Base-by-base conservation (phyloP, 2,888 invertebrate genomes). In the Cryptocephalus moraei region DNA sequence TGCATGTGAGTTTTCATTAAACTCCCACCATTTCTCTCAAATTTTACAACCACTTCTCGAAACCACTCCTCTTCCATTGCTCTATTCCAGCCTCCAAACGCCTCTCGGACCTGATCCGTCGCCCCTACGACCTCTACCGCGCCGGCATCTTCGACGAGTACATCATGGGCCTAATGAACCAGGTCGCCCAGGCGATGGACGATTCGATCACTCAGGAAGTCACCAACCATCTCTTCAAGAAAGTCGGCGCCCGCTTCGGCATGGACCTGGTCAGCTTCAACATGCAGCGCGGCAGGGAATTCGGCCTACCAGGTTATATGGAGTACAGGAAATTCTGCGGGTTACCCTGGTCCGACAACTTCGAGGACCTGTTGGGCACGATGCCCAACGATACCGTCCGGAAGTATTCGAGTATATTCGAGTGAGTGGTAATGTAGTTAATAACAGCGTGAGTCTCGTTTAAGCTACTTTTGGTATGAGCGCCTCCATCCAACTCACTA, bases 121-220 rank as follows among this genome's bases (percentile, higher is more conserved):
- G 91, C 61, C 93, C 93, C 0, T 91, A 85, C 66, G 91, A 92
- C 69, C 73, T 93, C 54, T 93, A 92, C 71, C 78, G 91, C 62
- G 90, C 92, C 12, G 91, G 92, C 46, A 87, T 91, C 4, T 73
- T 92, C 32, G 92, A 93, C 65, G 91, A 92, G 71, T 93, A 92
- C 66, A 81, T 92, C 33, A 90, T 91, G 87, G 92, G 92, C 34
- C 73, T 92, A 53, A 86, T 91, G 84, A 92, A 92, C 69, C 92
- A 93, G 75, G 91, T 91, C 14, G 91, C 92, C 1, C 91, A 92
- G 70, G 91, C 91, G 63, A 91, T 92, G 89, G 93, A 93, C 67
- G 91, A 92, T 67, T 91, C 91, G 0, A 90, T 93, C 55, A 92
- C 92, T 0, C 82, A 82, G 61, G 81, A 91, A 78, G 91, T 92